Evolutionary conservation across 2,888 invertebrate genomes (phyloP).

Genomic region (Parapristionchus giblindavisi): DNA sequence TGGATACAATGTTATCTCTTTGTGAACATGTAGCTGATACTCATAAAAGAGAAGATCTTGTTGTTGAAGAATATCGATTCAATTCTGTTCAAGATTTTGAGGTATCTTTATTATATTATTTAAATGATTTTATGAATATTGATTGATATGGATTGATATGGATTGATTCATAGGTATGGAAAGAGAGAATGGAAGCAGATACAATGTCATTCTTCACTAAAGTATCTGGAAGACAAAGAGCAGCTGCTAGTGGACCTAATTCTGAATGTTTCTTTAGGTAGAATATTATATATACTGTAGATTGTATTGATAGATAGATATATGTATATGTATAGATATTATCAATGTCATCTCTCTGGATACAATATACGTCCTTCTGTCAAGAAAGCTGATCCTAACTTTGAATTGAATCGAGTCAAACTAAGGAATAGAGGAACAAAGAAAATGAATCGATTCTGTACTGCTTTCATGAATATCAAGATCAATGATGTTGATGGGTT

Average conservation of each 20-base stretch:
- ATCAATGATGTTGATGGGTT: slow-evolving; percentile 49
- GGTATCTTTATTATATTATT: not conserved
- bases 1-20: slow-evolving; percentile 33
- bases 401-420: slow-evolving; percentile 7
- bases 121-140: not conserved
- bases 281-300: not conserved
- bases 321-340: slow-evolving; percentile 42
- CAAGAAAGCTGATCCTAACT: slow-evolving; percentile 14
- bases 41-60: slow-evolving; percentile 28
- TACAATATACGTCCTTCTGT: slow-evolving; percentile 38
- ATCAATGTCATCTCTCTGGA: slow-evolving; percentile 50
- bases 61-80: slow-evolving; percentile 34
- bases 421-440: slow-evolving; percentile 45
- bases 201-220: slow-evolving; percentile 33
- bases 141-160: not conserved
- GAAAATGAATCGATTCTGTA: slow-evolving; percentile 53
- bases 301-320: not conserved
- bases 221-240: slow-evolving; percentile 28
- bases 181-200: slow-evolving; percentile 35
- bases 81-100: slow-evolving; percentile 25
- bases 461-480: slow-evolving; percentile 53
- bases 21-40: slow-evolving; percentile 33
- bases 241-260: slow-evolving; percentile 25
- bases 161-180: slow-evolving; percentile 23
- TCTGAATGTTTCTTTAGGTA: slow-evolving; percentile 35